A percentile compares a stretch with the other conserved stretches of the same genome.
phyloP scores from a whole-genome alignment of 2,888 invertebrate genomes.

The Nephrotoma flavescens region DNA sequence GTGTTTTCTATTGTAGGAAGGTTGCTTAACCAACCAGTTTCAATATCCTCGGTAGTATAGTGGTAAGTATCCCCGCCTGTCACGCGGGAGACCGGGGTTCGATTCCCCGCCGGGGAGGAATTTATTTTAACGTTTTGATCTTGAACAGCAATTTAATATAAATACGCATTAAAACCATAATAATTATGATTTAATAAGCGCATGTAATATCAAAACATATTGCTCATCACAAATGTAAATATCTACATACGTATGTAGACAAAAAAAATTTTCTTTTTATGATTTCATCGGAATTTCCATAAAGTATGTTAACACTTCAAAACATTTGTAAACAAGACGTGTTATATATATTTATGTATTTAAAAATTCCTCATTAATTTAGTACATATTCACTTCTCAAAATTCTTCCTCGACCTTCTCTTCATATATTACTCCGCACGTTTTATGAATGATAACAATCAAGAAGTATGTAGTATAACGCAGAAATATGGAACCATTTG shows the following conservation, averaged over 20 bases:
- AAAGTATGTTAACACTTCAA: background rate
- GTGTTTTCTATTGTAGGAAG: no score
- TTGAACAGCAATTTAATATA: background rate
- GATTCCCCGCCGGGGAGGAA: conserved; percentile 6
- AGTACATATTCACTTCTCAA: background rate
- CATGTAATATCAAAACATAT: background rate
- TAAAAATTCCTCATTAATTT: background rate
- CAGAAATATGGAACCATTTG: background rate
- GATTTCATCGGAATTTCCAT: background rate
- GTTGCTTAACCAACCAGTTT: no score
- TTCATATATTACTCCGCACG: background rate
- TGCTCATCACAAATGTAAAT: background rate
- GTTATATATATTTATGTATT: background rate
- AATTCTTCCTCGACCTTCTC: background rate
- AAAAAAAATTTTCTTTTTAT: background rate
- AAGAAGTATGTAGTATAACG: background rate
- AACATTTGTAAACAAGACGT: background rate
- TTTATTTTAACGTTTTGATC: background rate
- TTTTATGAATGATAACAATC: background rate
- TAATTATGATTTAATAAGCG: background rate
- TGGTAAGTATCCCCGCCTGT: conserved; percentile 7
- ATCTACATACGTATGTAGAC: background rate
- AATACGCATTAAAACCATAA: background rate
- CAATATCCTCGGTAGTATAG: conserved; percentile 6
- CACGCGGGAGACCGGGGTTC: conserved; percentile 8